Evolutionary conservation across 2,888 invertebrate species (phyloP), one percentile per base, ranked within the genome.

Genomic region (Tiliacea aurago): DNA sequence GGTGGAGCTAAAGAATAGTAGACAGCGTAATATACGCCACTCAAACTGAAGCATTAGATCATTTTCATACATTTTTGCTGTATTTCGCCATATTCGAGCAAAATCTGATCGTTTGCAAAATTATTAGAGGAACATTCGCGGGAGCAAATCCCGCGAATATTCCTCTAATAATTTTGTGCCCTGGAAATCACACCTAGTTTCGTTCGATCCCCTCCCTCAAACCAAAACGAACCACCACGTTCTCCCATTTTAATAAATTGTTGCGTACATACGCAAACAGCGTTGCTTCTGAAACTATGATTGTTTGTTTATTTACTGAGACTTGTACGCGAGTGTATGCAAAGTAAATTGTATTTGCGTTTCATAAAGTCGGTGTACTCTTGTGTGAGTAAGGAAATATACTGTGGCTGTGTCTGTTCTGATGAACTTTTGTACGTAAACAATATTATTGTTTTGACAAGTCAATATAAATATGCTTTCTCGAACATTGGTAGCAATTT

Each of bases 341-440:
- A 49, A 63, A 75, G 43, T 58, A 76, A 83, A 81, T 83, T 81
- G 59, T 84, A 53, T 83, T 84, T 84, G 64, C 73, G 28, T 83
- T 81, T 73, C 78, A 45, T 66, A 56, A 23, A 15, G 63, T 62
- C 55, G n/a, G 28, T 20, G 55, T 47, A 69, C 56, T 58, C 28
- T 58, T 68, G 49, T 51, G 43, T 67, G 6, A n/a, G 11, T 41
- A 56, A 73, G 47, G 61, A 61, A 59, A 56, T 61, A 41, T 45
- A n/a, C 23, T 47, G 37, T 23, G 7, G 20, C 33, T 73, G 49
- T 76, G 63, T 73, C 4, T 73, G 56, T 69, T 71, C 18, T 63
- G n/a, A 6, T 11, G 43, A 70, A 69, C 18, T 45, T 58, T 28
- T 47, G 28, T 37, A 33, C 6, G 15, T n/a, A 64, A 64, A 51